Percentiles rank a stretch among this genome's conserved stretches.
These are phyloP conservation scores for Drosophila bifasciata DNA, from an alignment of 1,140 invertebrate genomes.

Conservation along the genomic window DNA sequence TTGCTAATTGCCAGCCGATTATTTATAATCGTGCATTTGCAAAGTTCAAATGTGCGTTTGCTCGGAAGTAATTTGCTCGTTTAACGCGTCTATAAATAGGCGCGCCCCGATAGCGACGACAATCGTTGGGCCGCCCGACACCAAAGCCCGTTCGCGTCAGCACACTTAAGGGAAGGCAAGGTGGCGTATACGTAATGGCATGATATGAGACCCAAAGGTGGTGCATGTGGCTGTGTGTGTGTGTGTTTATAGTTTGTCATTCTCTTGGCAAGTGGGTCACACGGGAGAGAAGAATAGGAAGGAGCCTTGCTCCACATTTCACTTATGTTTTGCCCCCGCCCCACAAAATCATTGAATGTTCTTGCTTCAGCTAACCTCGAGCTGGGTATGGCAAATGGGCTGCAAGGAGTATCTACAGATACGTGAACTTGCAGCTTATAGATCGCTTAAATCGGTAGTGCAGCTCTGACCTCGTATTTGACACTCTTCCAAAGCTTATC, in stretches of 20 bases:
- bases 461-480: no score
- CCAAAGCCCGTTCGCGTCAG: conserved; percentile 8
- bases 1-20: conserved; percentile 56
- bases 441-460: no score
- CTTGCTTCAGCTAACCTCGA: conserved; percentile 42
- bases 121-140: conserved; percentile 28
- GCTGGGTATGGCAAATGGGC: conserved; percentile 12
- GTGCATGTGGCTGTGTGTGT: conserved; percentile 12
- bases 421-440: no score
- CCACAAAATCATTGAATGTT: conserved; percentile 10
- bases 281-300: conserved; percentile 3
- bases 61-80: conserved; percentile 71
- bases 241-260: conserved; percentile 23
- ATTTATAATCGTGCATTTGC: conserved; percentile 59
- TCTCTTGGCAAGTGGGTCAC: conserved; percentile 32
- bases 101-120: conserved; percentile 13
- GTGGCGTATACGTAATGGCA: conserved; percentile 68
- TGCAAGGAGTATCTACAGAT: conserved; percentile 1
- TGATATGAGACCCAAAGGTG: conserved; percentile 39
- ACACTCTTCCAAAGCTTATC: no score
- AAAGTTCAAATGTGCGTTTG: conserved; percentile 77
- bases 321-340: no score
- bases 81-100: conserved; percentile 66
- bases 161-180: conserved; percentile 41
- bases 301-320: conserved; percentile 38